A percentile compares a stretch with the other conserved stretches of the same genome.
Evolutionary conservation across 2,888 invertebrate genomes (phyloP).

Genomic region (Bruchidius siliquastri): DNA sequence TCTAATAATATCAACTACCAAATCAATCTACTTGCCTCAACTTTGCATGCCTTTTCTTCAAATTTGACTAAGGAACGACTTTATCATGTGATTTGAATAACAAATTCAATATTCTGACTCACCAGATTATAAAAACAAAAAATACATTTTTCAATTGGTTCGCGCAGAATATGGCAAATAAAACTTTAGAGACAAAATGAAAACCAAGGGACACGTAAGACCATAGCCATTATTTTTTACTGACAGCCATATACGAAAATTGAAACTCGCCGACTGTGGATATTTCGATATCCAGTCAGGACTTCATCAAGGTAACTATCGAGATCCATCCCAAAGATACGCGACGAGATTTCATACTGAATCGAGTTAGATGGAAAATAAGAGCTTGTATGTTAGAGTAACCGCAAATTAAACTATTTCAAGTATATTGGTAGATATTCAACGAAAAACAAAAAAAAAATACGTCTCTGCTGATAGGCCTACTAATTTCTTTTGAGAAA

Average conservation of each 20-base stretch:
- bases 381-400: background rate
- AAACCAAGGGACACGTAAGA: background rate
- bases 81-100: no score
- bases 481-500: no score
- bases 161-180: background rate
- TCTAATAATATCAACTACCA: no score
- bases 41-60: no score
- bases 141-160: background rate
- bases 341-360: background rate
- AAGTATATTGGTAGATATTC: no score
- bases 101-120: no score
- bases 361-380: background rate
- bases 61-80: no score
- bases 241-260: background rate
- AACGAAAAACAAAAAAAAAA: no score
- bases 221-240: background rate
- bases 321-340: background rate
- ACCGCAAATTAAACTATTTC: no score
- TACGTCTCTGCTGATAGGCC: no score
- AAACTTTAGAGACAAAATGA: background rate
- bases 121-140: no score
- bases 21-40: no score
- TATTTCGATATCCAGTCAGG: background rate
- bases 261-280: background rate
- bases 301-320: background rate